phyloP scores from a whole-genome alignment of 2,888 invertebrate species.

The Pasiphila rectangulata region DNA sequence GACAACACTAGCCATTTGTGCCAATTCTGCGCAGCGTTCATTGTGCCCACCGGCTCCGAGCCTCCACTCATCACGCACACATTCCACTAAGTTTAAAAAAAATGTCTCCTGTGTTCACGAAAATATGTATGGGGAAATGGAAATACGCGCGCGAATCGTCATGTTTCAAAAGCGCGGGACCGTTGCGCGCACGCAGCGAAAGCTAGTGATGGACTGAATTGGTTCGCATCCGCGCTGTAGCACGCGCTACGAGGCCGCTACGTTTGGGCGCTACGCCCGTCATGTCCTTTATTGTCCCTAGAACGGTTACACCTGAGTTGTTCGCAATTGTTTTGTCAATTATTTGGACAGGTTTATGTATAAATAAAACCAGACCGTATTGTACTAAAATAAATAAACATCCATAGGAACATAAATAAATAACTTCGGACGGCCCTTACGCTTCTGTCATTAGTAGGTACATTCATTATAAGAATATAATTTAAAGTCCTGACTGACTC shows the following conservation, averaged over 20 bases:
- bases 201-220: conserved; percentile 64
- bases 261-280: conserved; percentile 64
- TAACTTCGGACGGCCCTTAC: too few relatives aligned
- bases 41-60: conserved; percentile 54
- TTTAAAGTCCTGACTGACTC: too few relatives aligned
- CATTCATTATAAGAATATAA: too few relatives aligned
- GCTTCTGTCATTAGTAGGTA: too few relatives aligned
- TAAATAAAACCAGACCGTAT: too few relatives aligned
- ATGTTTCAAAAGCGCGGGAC: conserved; percentile 46
- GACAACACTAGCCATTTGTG: conserved; percentile 79
- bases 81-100: conserved; percentile 28
- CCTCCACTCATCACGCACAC: conserved; percentile 50
- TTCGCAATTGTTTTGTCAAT: conserved; percentile 39
- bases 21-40: conserved; percentile 76
- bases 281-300: conserved; percentile 46
- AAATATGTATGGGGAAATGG: conserved; percentile 26
- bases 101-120: conserved; percentile 21
- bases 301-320: conserved; percentile 37
- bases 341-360: background rate
- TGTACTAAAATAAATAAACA: too few relatives aligned
- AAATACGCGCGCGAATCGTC: conserved; percentile 44
- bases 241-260: conserved; percentile 58
- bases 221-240: conserved; percentile 48
- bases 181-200: conserved; percentile 65
- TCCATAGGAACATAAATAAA: too few relatives aligned